A percentile compares a stretch with the other conserved stretches of the same genome.
phyloP scores from a whole-genome alignment of 2,113 vertebrate genomes.

The Kryptolebias marmoratus region DNA sequence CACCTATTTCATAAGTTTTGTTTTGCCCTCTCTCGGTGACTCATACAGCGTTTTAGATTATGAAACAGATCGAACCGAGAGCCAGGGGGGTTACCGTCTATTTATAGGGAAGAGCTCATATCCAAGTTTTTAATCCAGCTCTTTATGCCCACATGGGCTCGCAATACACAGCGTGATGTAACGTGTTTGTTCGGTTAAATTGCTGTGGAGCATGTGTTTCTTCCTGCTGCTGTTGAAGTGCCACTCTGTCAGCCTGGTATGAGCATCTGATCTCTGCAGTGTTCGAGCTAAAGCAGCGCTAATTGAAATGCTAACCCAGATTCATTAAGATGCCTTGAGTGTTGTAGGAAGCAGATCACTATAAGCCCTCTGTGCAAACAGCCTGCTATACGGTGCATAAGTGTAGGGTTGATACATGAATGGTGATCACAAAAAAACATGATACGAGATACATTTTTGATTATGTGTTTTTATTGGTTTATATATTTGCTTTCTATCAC shows the following conservation, averaged over 20 bases:
- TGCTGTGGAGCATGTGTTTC: constrained; percentile 41
- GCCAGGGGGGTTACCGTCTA: constrained; percentile 48
- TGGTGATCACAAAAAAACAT: constrained; percentile 23
- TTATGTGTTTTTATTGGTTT: constrained; percentile 61
- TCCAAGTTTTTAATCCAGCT: constrained; percentile 74
- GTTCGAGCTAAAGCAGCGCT: constrained; percentile 31
- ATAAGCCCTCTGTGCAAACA: constrained; percentile 9
- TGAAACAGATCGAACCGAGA: constrained; percentile 64
- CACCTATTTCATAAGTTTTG: constrained; percentile 13
- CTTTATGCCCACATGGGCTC: constrained; percentile 49
- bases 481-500: constrained; percentile 54
- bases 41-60: constrained; percentile 66
- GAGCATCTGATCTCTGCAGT: constrained; percentile 40
- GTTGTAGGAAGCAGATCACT: constrained; percentile 8
- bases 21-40: constrained; percentile 47
- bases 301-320: constrained; percentile 33
- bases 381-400: constrained; percentile 7
- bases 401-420: background rate
- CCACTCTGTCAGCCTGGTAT: constrained; percentile 41
- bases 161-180: constrained; percentile 60
- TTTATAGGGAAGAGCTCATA: constrained; percentile 72
- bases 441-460: background rate
- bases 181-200: constrained; percentile 46
- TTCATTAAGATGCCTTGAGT: constrained; percentile 38
- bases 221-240: constrained; percentile 28